A percentile compares a stretch with the other conserved stretches of the same genome.
phyloP scores from a whole-genome alignment of 2,113 vertebrate species.

The Hydropotes inermis region DNA sequence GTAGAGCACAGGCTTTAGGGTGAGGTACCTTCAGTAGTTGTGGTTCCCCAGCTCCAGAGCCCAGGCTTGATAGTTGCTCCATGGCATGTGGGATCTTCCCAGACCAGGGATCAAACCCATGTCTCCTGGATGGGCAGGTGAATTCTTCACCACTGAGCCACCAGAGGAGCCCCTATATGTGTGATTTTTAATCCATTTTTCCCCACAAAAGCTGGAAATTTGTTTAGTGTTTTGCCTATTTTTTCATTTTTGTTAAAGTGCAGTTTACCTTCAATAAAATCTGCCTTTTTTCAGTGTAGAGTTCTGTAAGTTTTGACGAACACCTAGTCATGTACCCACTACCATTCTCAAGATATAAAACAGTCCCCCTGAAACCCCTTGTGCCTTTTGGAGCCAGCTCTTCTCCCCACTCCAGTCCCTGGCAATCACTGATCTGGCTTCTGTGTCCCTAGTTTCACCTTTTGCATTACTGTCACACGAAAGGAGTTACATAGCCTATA shows the following conservation, averaged over 20 bases:
- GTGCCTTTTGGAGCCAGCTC: not conserved
- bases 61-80: not conserved
- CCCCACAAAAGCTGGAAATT: not conserved
- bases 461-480: not conserved
- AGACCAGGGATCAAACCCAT: not conserved
- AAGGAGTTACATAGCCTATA: not conserved
- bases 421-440: not conserved
- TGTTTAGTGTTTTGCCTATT: not conserved
- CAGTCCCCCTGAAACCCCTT: rapidly evolving
- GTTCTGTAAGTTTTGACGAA: not conserved
- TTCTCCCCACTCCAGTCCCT: not conserved
- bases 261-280: not conserved
- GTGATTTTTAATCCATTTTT: not conserved
- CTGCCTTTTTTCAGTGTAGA: not conserved
- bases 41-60: not conserved
- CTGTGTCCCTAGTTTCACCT: not conserved
- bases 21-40: not conserved
- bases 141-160: not conserved
- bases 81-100: rapidly evolving
- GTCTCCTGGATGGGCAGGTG: not conserved
- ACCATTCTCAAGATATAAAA: not conserved
- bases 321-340: not conserved
- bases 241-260: not conserved
- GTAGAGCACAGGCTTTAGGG: not conserved
- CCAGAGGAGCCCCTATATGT: not conserved